Conservation (phyloP, 2,797 vertebrate species). For the Allobates femoralis region DNA sequence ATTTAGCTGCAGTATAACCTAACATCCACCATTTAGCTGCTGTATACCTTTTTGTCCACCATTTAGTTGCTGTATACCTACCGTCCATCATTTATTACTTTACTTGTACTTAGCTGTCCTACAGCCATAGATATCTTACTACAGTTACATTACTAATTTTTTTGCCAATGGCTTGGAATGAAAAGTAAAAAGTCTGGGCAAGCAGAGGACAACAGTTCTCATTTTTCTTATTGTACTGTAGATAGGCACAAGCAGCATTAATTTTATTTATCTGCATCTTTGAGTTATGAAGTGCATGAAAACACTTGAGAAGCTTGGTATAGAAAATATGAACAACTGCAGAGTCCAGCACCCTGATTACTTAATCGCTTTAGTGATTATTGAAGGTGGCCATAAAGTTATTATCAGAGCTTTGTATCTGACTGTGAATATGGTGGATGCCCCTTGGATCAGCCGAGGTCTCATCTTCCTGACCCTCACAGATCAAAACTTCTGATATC, state of each 20-base stretch:
- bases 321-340: neutral
- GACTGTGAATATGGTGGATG: too few species aligned
- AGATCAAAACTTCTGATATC: too few species aligned
- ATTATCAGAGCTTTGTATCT: neutral
- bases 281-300: neutral
- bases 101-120: neutral
- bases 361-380: neutral
- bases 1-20: too few species aligned
- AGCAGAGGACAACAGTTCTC: neutral
- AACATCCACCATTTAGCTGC: too few species aligned
- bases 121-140: neutral
- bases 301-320: neutral
- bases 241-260: too few species aligned
- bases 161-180: neutral
- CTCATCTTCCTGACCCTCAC: too few species aligned
- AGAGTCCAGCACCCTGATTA: neutral
- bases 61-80: too few species aligned
- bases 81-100: neutral
- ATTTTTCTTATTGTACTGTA: neutral
- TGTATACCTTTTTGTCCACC: too few species aligned
- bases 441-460: too few species aligned
- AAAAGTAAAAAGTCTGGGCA: neutral
- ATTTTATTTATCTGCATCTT: neutral
- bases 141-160: neutral
- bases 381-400: neutral